Evolutionary conservation across 2,797 vertebrate genomes (phyloP).

Genomic region (Hafferia zeledoni): DNA sequence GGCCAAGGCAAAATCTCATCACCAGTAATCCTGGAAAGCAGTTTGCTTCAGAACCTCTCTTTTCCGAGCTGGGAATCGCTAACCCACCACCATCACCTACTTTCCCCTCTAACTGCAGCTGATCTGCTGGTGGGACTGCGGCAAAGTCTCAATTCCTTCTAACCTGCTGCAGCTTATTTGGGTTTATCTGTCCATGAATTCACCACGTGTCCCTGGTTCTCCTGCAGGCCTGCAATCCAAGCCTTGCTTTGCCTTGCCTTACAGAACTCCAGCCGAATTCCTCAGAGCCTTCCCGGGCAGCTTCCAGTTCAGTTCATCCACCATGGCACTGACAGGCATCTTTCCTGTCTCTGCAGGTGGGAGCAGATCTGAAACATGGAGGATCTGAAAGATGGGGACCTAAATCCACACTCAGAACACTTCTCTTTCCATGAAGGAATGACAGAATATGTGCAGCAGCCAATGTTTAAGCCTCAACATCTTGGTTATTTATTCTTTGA

Average conservation of each 20-base stretch:
- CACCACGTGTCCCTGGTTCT: not conserved
- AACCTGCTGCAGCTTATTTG: not conserved
- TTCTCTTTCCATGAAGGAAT: slow-evolving; percentile 20
- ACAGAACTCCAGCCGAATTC: not conserved
- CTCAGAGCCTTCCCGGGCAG: not conserved
- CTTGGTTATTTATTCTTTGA: slow-evolving; percentile 72
- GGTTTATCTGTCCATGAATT: rapidly evolving
- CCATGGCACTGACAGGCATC: not conserved
- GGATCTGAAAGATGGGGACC: not conserved
- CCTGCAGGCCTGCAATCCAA: not conserved
- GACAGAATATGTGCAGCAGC: slow-evolving; percentile 73
- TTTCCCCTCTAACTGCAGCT: not conserved
- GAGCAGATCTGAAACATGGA: not conserved
- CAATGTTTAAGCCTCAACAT: slow-evolving; percentile 75
- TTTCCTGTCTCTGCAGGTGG: not conserved
- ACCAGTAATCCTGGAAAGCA: not conserved
- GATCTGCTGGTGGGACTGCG: not conserved
- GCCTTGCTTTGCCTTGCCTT: not conserved
- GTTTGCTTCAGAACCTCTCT: not conserved
- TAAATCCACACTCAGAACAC: not conserved
- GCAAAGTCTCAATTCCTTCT: not conserved
- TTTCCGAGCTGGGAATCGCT: not conserved
- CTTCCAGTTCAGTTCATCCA: not conserved
- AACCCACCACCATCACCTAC: not conserved
- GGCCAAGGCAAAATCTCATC: not conserved